These are phyloP conservation scores for Dendronephthya gigantea DNA, from an alignment of 64 coral and sea anemone genomes.

Conservation along the genomic window DNA sequence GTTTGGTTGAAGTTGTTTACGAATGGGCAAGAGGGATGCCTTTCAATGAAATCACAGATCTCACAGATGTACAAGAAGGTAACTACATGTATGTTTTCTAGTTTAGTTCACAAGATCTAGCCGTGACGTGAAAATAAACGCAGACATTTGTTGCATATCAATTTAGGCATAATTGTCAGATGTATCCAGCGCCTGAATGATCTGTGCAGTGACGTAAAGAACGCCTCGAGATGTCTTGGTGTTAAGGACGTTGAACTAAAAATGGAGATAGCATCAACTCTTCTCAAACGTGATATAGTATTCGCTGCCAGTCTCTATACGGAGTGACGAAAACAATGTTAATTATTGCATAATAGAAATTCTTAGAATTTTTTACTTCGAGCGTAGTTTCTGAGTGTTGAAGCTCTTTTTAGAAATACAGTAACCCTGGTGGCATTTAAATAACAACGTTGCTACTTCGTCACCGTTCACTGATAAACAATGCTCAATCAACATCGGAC, in stretches of 20 bases:
- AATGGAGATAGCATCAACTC: conserved; percentile 77
- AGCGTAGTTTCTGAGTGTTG: too few species aligned
- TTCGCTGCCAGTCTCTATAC: conserved; percentile 96
- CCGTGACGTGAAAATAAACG: too few species aligned
- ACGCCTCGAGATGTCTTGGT: conserved; percentile 70
- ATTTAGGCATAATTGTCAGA: conserved; percentile 76
- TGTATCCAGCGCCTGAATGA: conserved; percentile 89
- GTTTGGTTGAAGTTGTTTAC: conserved; percentile 84
- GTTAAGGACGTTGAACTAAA: conserved; percentile 69
- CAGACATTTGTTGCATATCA: neutral
- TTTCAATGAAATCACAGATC: conserved; percentile 75
- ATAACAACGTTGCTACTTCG: too few species aligned
- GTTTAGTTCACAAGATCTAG: neutral
- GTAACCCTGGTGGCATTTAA: too few species aligned
- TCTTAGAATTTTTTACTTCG: too few species aligned
- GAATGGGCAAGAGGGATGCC: conserved; percentile 88
- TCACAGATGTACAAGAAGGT: conserved; percentile 99
- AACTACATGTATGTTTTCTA: neutral
- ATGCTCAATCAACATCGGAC: too few species aligned
- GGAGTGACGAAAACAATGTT: conserved; percentile 22
- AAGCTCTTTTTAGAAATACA: too few species aligned
- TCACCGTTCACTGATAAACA: too few species aligned
- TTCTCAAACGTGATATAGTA: conserved; percentile 80
- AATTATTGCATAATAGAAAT: too few species aligned
- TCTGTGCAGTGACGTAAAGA: conserved; percentile 70